Conservation (phyloP, 2,113 vertebrate species). For the Gracilinanus agilis region DNA sequence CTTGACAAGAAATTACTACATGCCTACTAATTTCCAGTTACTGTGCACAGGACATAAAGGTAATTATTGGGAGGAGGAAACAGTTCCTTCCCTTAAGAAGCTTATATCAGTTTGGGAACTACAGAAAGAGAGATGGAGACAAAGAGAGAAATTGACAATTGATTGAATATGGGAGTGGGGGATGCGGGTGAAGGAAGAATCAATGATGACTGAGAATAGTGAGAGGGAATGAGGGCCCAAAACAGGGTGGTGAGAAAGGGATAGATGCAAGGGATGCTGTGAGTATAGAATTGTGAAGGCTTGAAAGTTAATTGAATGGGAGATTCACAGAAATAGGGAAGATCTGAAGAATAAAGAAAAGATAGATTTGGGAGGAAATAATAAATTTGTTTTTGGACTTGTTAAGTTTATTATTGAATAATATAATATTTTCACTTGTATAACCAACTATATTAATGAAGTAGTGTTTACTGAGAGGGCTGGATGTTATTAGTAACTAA, state of each 20-base stretch:
- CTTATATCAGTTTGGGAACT: not conserved
- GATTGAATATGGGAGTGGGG: not conserved
- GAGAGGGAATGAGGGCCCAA: not conserved
- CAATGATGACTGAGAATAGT: not conserved
- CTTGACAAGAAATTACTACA: not conserved
- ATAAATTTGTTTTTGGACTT: not conserved
- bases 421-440: not conserved
- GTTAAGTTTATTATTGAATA: not conserved
- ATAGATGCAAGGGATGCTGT: not conserved
- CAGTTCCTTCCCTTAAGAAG: not conserved
- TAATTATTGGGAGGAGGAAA: not conserved
- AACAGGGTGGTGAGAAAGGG: not conserved
- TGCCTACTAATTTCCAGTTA: not conserved
- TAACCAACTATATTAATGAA: not conserved
- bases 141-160: not conserved
- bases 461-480: not conserved
- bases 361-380: not conserved
- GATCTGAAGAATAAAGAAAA: not conserved
- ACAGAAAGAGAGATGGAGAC: not conserved
- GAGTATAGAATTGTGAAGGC: not conserved
- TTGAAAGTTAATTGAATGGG: not conserved
- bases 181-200: not conserved
- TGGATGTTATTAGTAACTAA: not conserved
- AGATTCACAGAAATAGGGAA: not conserved
- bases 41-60: not conserved